Evolutionary conservation across 2,113 vertebrate species (phyloP).

Genomic region (Spea multiplicata): DNA sequence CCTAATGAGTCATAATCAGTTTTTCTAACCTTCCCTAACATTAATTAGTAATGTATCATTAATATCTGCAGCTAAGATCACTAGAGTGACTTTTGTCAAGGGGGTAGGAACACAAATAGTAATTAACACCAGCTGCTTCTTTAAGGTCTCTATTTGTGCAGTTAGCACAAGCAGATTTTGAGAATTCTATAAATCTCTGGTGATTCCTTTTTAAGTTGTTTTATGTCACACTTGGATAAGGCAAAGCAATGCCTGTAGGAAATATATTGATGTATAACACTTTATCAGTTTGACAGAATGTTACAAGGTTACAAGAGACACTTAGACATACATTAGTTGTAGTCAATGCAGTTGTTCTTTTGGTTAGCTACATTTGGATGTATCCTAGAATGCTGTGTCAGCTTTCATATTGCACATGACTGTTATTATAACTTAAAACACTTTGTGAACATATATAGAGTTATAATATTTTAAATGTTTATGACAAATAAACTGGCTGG

Average conservation of each 20-base stretch:
- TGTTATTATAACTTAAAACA: background rate
- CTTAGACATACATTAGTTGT: conserved; percentile 8
- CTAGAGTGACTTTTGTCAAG: conserved; percentile 31
- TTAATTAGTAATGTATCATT: conserved; percentile 48
- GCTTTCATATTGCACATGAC: background rate
- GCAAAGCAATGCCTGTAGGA: conserved; percentile 42
- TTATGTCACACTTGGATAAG: conserved; percentile 22
- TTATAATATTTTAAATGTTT: too few relatives aligned
- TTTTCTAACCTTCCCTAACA: conserved; percentile 18
- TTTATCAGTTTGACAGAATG: conserved; percentile 34
- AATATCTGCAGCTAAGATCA: conserved; percentile 22
- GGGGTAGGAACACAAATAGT: conserved; percentile 42
- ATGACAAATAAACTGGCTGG: too few relatives aligned
- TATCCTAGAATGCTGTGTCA: background rate
- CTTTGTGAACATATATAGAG: too few relatives aligned
- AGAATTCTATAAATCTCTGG: conserved; percentile 28
- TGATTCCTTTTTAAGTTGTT: conserved; percentile 32
- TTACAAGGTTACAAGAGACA: conserved; percentile 24
- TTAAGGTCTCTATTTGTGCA: conserved; percentile 13
- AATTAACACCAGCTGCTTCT: conserved; percentile 43
- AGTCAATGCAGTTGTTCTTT: conserved; percentile 5
- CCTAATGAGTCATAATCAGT: conserved; percentile 32
- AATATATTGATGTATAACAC: conserved; percentile 27
- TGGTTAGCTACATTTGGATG: background rate
- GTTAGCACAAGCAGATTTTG: background rate